A percentile compares a stretch with the other conserved stretches of the same genome.
Conservation (phyloP, 1,140 invertebrate genomes). For the Zelostemma sp. region DNA sequence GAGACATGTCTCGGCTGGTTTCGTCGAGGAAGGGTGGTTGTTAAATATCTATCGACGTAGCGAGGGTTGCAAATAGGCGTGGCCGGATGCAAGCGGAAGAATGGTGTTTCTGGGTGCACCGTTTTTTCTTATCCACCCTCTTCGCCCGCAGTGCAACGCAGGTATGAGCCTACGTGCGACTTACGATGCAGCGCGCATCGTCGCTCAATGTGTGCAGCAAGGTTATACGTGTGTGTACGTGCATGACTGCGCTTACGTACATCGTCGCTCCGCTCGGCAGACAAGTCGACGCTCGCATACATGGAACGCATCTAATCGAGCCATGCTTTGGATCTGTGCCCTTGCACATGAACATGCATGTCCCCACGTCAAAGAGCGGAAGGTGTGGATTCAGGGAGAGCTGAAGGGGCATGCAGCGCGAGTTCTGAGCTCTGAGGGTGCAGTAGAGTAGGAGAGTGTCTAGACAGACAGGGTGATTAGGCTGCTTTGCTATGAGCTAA, state of each 20-base stretch:
- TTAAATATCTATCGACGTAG: constrained; percentile 53
- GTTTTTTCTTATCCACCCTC: too few relatives aligned
- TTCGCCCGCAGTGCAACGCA: constrained; percentile 7
- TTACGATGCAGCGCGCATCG: constrained; percentile 54
- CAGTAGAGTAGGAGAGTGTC: constrained; percentile 66
- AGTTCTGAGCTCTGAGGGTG: constrained; percentile 49
- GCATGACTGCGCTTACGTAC: neutral
- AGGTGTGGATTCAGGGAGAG: constrained; percentile 48
- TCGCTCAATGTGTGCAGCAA: constrained; percentile 37
- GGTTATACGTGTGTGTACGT: constrained; percentile 3
- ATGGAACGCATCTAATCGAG: neutral
- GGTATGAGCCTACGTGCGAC: constrained; percentile 45
- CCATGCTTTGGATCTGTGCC: neutral
- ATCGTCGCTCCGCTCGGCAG: constrained; percentile 6
- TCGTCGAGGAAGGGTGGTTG: constrained; percentile 18
- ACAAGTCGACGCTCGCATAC: constrained; percentile 4
- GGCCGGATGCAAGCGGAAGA: constrained; percentile 49
- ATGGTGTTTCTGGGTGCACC: constrained; percentile 39
- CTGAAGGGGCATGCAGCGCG: constrained; percentile 24
- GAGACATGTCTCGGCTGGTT: constrained; percentile 12
- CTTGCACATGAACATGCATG: constrained; percentile 1
- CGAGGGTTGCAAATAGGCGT: constrained; percentile 44
- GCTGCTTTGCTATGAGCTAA: constrained; percentile 38
- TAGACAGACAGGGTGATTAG: constrained; percentile 64
- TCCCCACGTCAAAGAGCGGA: constrained; percentile 52